phyloP scores from a whole-genome alignment of 2,888 invertebrate genomes.

The Watsonalla binaria region DNA sequence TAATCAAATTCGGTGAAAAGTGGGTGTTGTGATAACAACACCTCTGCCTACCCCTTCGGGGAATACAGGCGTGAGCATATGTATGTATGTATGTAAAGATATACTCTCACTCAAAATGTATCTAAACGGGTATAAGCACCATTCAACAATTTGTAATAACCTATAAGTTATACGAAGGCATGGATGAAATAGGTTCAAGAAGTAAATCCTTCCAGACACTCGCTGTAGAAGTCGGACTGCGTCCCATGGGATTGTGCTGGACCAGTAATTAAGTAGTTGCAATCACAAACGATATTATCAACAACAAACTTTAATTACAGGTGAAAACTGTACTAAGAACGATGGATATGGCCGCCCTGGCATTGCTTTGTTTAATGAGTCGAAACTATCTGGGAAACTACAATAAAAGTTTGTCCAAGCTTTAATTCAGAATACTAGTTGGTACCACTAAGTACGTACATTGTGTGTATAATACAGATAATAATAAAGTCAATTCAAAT shows the following conservation, averaged over 20 bases:
- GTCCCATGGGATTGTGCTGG: conserved; percentile 34
- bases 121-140: conserved; percentile 23
- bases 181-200: conserved; percentile 58
- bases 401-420: too few species aligned
- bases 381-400: conserved; percentile 3
- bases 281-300: conserved; percentile 58
- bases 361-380: conserved; percentile 26
- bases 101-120: background rate
- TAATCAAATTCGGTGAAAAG: too few species aligned
- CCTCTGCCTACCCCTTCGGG: too few species aligned
- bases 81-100: too few species aligned
- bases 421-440: too few species aligned
- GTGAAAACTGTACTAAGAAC: conserved; percentile 39
- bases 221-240: conserved; percentile 31
- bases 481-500: too few species aligned
- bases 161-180: conserved; percentile 24
- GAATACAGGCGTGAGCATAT: too few species aligned
- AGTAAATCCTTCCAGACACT: conserved; percentile 54
- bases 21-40: too few species aligned
- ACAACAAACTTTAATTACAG: conserved; percentile 60
- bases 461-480: too few species aligned
- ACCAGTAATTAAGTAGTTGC: conserved; percentile 62
- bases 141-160: conserved; percentile 22
- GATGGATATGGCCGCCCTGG: conserved; percentile 23
- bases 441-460: too few species aligned